Conservation (phyloP, 2,113 vertebrate genomes). For the Mola mola region DNA sequence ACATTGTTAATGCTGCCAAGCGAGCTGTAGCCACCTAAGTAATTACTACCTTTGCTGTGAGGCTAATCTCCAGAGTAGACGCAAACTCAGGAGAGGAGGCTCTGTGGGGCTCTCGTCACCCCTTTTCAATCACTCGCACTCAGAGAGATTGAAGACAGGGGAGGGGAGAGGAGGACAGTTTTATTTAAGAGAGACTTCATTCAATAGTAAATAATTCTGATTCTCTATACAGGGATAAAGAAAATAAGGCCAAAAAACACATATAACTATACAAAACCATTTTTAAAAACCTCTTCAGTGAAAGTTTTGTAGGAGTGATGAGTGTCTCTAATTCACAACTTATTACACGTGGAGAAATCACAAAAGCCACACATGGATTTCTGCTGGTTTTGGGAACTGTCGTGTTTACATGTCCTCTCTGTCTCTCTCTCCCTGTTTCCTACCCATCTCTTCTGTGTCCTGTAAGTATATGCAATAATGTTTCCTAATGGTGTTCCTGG, state of each 20-base stretch:
- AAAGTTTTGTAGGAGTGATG: too few species aligned
- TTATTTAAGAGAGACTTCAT: slow-evolving; percentile 1
- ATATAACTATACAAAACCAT: too few species aligned
- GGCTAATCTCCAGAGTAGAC: slow-evolving; percentile 63
- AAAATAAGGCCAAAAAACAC: not conserved
- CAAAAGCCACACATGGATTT: not conserved
- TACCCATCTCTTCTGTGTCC: not conserved
- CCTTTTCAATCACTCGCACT: slow-evolving; percentile 47
- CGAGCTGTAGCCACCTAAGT: slow-evolving; percentile 72
- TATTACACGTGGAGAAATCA: too few species aligned
- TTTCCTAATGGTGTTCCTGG: not conserved
- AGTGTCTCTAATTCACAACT: too few species aligned
- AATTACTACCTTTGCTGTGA: slow-evolving; percentile 70
- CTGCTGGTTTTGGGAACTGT: not conserved
- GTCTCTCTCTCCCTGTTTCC: not conserved
- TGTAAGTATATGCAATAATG: not conserved
- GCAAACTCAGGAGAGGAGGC: slow-evolving; percentile 54
- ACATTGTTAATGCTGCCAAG: slow-evolving; percentile 66
- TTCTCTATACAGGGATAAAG: not conserved
- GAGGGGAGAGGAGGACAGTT: not conserved
- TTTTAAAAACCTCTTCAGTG: too few species aligned
- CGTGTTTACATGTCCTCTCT: not conserved
- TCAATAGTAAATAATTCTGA: not conserved
- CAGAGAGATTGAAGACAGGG: too few species aligned
- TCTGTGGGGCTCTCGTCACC: slow-evolving; percentile 34